phyloP scores from a whole-genome alignment of 1,140 invertebrate genomes.

The Diploscapter pachys region DNA sequence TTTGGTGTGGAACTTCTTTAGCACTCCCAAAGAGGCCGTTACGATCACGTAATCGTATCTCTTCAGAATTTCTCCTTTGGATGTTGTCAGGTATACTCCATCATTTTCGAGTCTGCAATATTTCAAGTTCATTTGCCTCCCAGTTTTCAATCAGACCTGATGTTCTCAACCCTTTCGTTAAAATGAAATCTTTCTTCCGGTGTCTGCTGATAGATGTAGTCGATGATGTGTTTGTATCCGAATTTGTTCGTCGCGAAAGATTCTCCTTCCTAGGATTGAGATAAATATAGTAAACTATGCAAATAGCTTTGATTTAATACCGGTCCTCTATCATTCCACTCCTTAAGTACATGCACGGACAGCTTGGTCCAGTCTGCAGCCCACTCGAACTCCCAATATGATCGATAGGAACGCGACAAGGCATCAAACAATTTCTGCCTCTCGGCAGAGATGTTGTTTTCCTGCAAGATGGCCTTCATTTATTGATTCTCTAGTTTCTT shows the following conservation, averaged over 20 bases:
- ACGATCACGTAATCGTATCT: slow-evolving; percentile 38
- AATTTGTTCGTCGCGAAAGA: slow-evolving; percentile 24
- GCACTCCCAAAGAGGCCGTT: slow-evolving; percentile 34
- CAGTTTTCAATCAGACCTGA: slow-evolving; percentile 9
- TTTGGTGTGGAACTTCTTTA: slow-evolving; percentile 35
- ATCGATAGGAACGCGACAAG: slow-evolving; percentile 8
- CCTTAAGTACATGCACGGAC: too few relatives aligned
- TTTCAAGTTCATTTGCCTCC: neutral
- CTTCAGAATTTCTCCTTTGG: neutral
- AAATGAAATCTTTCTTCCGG: slow-evolving; percentile 13
- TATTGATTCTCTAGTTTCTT: too few relatives aligned
- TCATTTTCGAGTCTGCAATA: neutral
- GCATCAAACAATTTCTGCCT: slow-evolving; percentile 10
- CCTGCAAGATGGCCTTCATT: neutral
- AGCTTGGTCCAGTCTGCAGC: slow-evolving; percentile 29
- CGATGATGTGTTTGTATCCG: slow-evolving; percentile 28
- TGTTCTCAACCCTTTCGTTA: slow-evolving; percentile 25
- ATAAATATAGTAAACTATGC: neutral
- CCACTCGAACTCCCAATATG: slow-evolving; percentile 37
- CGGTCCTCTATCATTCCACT: too few relatives aligned
- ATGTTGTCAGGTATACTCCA: slow-evolving; percentile 5
- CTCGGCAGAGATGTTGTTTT: slow-evolving; percentile 16
- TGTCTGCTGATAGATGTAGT: slow-evolving; percentile 15
- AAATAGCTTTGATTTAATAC: too few relatives aligned
- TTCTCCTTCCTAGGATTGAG: slow-evolving; percentile 24